Percentiles rank a stretch among this genome's conserved stretches.
Conservation (phyloP, 2,888 invertebrate species). For the Cryptocephalus primarius region DNA sequence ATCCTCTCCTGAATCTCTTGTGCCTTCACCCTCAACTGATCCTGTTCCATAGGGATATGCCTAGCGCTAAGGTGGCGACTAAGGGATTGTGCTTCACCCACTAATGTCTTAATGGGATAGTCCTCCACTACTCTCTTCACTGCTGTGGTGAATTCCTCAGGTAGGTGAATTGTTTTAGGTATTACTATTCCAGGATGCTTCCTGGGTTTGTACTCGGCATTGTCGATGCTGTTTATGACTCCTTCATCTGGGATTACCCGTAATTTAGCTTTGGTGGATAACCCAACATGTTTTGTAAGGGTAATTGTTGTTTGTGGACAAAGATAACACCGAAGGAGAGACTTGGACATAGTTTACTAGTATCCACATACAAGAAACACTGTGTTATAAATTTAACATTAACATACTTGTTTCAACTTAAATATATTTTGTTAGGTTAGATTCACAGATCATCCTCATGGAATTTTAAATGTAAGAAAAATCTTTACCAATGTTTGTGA, state of each 20-base stretch:
- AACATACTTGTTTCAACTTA: no score
- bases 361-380: no score
- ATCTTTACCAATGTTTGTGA: no score
- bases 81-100: slow-evolving; percentile 44
- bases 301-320: no score
- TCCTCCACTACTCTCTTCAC: slow-evolving; percentile 46
- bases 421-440: no score
- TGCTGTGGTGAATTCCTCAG: slow-evolving; percentile 48
- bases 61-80: slow-evolving; percentile 50
- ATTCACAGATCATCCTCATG: no score
- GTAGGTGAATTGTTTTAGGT: slow-evolving; percentile 44
- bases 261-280: no score
- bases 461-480: no score
- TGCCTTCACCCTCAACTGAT: slow-evolving; percentile 40
- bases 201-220: slow-evolving; percentile 48
- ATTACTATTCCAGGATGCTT: slow-evolving; percentile 62
- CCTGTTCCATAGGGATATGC: slow-evolving; percentile 52
- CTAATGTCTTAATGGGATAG: slow-evolving; percentile 44
- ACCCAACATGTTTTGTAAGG: no score
- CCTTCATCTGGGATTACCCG: slow-evolving; percentile 41
- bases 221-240: slow-evolving; percentile 41
- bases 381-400: no score
- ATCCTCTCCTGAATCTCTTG: slow-evolving; percentile 32
- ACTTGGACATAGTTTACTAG: no score
- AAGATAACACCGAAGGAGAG: no score